phyloP scores from a whole-genome alignment of 1,140 invertebrate species.

The Leptonema lineaticorne region DNA sequence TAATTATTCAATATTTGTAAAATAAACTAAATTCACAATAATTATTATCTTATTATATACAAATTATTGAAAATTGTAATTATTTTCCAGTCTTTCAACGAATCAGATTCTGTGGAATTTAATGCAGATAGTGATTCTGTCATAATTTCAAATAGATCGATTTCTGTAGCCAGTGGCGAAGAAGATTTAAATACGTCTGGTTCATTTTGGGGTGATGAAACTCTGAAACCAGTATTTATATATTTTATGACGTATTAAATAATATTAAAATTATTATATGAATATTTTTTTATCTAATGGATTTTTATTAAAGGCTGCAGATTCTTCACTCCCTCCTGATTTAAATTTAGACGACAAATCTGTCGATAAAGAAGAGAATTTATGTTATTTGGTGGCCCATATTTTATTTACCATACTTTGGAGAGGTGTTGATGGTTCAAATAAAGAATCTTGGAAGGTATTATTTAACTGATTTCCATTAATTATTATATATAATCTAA shows the following conservation, averaged over 20 bases:
- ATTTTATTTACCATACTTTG: constrained; percentile 63
- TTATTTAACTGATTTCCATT: constrained; percentile 15
- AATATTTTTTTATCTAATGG: neutral
- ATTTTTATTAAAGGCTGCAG: neutral
- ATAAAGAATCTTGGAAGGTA: constrained; percentile 61
- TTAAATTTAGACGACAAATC: constrained; percentile 39
- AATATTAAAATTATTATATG: neutral
- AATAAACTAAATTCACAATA: no score
- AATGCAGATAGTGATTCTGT: constrained; percentile 33
- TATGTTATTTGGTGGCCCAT: constrained; percentile 61
- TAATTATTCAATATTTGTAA: neutral
- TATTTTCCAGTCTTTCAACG: constrained; percentile 34
- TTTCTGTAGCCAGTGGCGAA: constrained; percentile 33
- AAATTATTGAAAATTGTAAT: neutral
- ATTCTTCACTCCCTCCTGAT: constrained; percentile 14
- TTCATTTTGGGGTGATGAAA: constrained; percentile 18
- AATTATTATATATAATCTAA: constrained; percentile 9
- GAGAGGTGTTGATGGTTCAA: constrained; percentile 62
- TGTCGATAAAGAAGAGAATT: constrained; percentile 57
- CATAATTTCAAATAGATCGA: constrained; percentile 34
- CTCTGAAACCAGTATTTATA: constrained; percentile 23
- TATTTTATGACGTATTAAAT: neutral
- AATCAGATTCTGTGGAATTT: constrained; percentile 36
- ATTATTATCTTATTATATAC: neutral
- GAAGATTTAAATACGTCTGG: constrained; percentile 29